phyloP scores from a whole-genome alignment of 1,140 invertebrate genomes.

The Anastrepha obliqua region DNA sequence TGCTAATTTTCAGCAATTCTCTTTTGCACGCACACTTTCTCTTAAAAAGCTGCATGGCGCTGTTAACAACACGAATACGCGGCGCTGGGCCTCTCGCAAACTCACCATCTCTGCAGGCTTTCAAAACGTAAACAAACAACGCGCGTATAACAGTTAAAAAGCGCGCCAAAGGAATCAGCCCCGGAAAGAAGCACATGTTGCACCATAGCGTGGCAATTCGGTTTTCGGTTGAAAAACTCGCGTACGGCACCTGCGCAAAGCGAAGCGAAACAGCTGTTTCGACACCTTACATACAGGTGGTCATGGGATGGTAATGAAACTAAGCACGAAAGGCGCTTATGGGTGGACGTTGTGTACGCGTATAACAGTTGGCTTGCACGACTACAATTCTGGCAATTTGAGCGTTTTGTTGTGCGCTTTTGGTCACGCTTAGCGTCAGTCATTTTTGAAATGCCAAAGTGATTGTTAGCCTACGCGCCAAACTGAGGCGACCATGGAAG shows the following conservation, averaged over 20 bases:
- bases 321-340: not conserved
- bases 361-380: conserved; percentile 19
- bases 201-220: not conserved
- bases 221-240: not conserved
- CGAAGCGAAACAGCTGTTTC: not conserved
- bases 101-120: not conserved
- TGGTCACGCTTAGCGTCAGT: not conserved
- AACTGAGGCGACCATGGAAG: not conserved
- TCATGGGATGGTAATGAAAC: not conserved
- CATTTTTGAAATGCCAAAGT: conserved; percentile 35
- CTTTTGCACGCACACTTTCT: not conserved
- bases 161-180: not conserved
- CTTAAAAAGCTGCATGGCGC: not conserved
- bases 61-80: not conserved
- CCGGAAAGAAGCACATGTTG: not conserved
- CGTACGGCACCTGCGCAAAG: conserved; percentile 11
- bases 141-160: conserved; percentile 8
- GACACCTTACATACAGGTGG: not conserved
- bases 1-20: too few relatives aligned
- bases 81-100: not conserved
- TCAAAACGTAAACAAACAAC: conserved; percentile 31
- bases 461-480: conserved; percentile 26
- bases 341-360: not conserved
- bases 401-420: conserved; percentile 30
- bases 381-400: not conserved